Evolutionary conservation across 2,797 vertebrate genomes (phyloP), one percentile per base, ranked within the genome.

Genomic region (Rhynchotus rufescens): DNA sequence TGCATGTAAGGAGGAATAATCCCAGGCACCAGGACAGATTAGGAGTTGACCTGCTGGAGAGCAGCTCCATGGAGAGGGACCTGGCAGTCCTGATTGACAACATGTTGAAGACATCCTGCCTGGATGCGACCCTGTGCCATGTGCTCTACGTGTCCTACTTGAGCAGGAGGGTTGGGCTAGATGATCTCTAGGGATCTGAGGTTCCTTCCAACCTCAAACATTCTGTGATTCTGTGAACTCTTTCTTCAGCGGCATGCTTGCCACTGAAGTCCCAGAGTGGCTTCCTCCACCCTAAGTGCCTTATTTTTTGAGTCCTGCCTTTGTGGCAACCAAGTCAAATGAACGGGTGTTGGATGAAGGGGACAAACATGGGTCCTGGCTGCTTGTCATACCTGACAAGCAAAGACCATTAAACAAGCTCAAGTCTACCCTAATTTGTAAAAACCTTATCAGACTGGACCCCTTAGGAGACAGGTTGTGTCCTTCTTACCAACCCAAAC

Each of bases 271-370:
- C 36, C 61, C 2, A 28, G 38, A 32, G 17, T 68, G 44, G 28
- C 25, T 47, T 77, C 10, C 32, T 84, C 44, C 9, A 49, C 36
- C 22, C 23, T 30, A 66, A 85, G 8, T n/a, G 59, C 68, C 72
- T 68, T 44, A 4, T 54, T 75, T 44, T 86, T 25, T 9, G 19
- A 36, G 56, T 32, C 44, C 47, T 9, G 19, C 61, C 65, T 86
- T 66, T 25, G 19, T 42, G n/a, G 19, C 9, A 12, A 9, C 52
- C 52, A 40, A 80, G 64, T 64, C 60, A 13, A 21, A 15, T 0
- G 0, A 56, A 10, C 52, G 61, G 28, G 32, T 44, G 34, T 76
- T 64, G 66, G 66, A 47, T 1, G 1, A 54, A 91, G 44, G 0
- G 1, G 40, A 44, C 30, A 77, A 68, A 84, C 13, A 10, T 12